Base-by-base conservation (phyloP, 2,113 vertebrate species). In the Nesoenas mayeri region DNA sequence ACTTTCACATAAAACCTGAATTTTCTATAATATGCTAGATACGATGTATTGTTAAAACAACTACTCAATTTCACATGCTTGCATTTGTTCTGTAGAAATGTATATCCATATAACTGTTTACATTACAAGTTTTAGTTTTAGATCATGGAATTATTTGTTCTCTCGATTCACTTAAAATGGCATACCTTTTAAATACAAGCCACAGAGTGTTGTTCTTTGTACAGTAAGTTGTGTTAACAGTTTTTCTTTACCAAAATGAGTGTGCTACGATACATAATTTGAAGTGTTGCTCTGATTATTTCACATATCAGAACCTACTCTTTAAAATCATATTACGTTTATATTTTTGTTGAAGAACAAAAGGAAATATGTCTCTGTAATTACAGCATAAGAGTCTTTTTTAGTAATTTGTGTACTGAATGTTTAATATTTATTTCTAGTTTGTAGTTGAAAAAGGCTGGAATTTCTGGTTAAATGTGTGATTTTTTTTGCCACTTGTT, bases 211-310 rank as follows among this genome's bases (percentile, higher is more conserved):
- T 88, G 50, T 53, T 75, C 14, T 83, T 61, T 83, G 31, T 40
- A n/a, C 6, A 9, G 18, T 28, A 67, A 54, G 4, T 72, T 87
- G 36, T 67, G 2, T 69, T 58, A 40, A 54, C 36, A 64, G 47
- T 10, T 84, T 77, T 79, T 25, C 16, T 32, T 86, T 88, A 80
- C 10, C 0, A 3, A 88, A 71, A 47, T 24, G 51, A 77, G 4
- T 0, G 0, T 80, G 11, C 25, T 82, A 15, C 0, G 1, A 22
- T 16, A 71, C 10, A 8, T 73, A 12, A 88, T 79, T 79, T 88
- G 12, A 82, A 53, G 69, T 73, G 13, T 13, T 83, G 17, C 4
- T 67, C 17, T 91, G 6, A 65, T 85, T 58, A 32, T 84, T 89
- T 86, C 13, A 58, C 3, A 3, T 50, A 51, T 71, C 11, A 75